Conservation (phyloP, 2,797 vertebrate genomes). For the Sparus aurata region DNA sequence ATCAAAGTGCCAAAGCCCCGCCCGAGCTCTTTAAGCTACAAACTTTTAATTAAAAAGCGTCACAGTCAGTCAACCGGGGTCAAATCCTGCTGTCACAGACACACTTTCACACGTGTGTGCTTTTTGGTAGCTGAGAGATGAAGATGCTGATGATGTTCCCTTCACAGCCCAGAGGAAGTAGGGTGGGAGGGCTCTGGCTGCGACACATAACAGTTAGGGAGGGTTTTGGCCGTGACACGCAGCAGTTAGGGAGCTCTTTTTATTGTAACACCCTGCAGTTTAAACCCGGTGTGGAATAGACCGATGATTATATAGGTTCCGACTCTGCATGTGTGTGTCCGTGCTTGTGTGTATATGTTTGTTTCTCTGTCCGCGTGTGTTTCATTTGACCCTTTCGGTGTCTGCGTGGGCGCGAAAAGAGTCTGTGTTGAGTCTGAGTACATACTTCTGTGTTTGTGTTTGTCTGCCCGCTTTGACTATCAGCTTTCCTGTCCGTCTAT, state of each 20-base stretch:
- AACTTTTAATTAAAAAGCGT: constrained; percentile 37
- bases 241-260: constrained; percentile 73
- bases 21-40: constrained; percentile 22
- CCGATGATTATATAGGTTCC: constrained; percentile 75
- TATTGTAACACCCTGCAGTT: constrained; percentile 72
- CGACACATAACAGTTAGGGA: constrained; percentile 67
- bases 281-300: constrained; percentile 70
- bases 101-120: constrained; percentile 26
- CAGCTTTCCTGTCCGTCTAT: constrained; percentile 45
- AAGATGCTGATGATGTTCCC: constrained; percentile 36
- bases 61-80: constrained; percentile 28
- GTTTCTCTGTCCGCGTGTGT: constrained; percentile 36
- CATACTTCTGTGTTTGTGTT: constrained; percentile 56
- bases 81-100: constrained; percentile 37
- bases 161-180: constrained; percentile 49
- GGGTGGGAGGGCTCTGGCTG: constrained; percentile 71
- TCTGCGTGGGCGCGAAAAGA: constrained; percentile 44
- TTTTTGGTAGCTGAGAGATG: constrained; percentile 37
- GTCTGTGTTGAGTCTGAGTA: constrained; percentile 73
- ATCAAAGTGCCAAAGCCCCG: constrained; percentile 42
- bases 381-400: constrained; percentile 25
- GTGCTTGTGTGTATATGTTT: constrained; percentile 56
- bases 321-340: constrained; percentile 45
- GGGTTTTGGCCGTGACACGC: constrained; percentile 64
- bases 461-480: constrained; percentile 51